phyloP scores from a whole-genome alignment of 1,140 invertebrate genomes.

The Zophobas atratus region DNA sequence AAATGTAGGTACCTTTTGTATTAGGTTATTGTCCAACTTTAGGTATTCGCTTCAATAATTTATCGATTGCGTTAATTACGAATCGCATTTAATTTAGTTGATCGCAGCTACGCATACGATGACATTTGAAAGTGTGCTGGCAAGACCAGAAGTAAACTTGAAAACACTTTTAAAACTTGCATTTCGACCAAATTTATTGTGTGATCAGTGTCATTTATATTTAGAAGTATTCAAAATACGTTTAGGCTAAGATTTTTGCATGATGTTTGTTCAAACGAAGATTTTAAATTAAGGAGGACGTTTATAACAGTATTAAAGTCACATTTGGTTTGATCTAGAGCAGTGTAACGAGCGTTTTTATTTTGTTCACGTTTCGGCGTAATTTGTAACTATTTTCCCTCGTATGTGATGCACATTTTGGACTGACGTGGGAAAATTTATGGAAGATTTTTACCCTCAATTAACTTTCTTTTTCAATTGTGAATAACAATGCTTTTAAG shows the following conservation, averaged over 20 bases:
- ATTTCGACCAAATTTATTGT: background rate
- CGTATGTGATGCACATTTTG: no score
- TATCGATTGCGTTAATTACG: background rate
- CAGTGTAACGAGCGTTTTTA: no score
- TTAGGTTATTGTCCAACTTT: slow-evolving; percentile 13
- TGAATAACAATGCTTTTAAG: no score
- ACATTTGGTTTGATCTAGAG: no score
- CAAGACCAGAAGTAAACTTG: background rate
- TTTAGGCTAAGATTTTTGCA: background rate
- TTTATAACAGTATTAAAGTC: background rate
- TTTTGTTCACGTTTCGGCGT: no score
- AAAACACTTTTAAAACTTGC: slow-evolving; percentile 4
- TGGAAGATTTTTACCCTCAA: no score
- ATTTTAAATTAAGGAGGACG: background rate
- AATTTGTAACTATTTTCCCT: no score
- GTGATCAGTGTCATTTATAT: slow-evolving; percentile 6
- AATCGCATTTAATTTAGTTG: background rate
- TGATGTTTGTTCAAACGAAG: background rate
- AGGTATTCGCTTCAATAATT: background rate
- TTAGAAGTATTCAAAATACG: slow-evolving; percentile 10
- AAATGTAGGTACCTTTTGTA: slow-evolving; percentile 26
- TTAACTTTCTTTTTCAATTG: no score
- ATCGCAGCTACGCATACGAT: background rate
- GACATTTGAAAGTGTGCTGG: no score
- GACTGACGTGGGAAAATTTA: no score